A percentile compares a stretch with the other conserved stretches of the same genome.
Evolutionary conservation across 2,797 vertebrate species (phyloP).

Genomic region (Ceryle rudis): DNA sequence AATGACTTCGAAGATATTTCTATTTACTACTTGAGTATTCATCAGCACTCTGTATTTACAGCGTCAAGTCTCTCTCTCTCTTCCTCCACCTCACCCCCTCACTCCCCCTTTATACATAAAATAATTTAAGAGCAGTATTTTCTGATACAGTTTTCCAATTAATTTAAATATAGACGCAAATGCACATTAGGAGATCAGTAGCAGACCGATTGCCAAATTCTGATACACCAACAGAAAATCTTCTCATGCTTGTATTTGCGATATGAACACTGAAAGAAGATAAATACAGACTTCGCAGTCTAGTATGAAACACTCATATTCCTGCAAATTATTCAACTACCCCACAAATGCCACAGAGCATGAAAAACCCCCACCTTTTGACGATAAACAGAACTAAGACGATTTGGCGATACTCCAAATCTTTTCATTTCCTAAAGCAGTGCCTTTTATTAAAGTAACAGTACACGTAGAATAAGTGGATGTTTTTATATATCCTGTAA

Average conservation of each 20-base stretch:
- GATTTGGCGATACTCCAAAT: constrained; percentile 35
- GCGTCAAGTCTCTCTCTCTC: neutral
- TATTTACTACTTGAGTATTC: constrained; percentile 38
- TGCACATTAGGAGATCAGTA: neutral
- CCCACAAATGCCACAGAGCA: neutral
- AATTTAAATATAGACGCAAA: constrained; percentile 29
- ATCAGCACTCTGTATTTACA: constrained; percentile 40
- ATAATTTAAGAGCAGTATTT: constrained; percentile 31
- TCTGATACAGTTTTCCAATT: constrained; percentile 4
- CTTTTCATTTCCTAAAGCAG: constrained; percentile 64
- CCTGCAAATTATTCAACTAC: constrained; percentile 25
- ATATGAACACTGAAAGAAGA: neutral
- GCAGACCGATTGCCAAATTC: neutral
- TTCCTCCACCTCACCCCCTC: neutral
- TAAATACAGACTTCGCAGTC: neutral
- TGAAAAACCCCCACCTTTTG: constrained; percentile 31
- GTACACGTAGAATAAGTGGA: constrained; percentile 21
- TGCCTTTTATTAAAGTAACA: constrained; percentile 55
- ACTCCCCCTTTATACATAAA: neutral
- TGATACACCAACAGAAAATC: neutral
- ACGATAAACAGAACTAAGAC: neutral
- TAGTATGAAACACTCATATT: neutral
- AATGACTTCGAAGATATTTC: constrained; percentile 40
- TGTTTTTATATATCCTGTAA: constrained; percentile 51
- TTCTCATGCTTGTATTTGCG: neutral